A percentile compares a stretch with the other conserved stretches of the same genome.
phyloP scores from a whole-genome alignment of 2,113 vertebrate genomes.

The Lonchura striata region DNA sequence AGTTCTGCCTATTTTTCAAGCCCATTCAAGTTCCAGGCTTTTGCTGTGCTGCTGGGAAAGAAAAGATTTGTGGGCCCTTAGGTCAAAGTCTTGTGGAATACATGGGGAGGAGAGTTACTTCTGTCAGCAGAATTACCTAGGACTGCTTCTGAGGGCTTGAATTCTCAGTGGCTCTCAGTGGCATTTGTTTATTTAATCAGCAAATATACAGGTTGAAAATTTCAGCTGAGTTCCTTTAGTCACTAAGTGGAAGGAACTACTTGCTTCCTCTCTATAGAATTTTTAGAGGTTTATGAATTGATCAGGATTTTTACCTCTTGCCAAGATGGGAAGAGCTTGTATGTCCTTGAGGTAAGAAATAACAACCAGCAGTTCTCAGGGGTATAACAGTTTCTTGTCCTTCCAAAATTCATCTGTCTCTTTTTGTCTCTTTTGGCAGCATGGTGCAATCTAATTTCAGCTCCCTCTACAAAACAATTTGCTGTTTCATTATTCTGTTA shows the following conservation, averaged over 20 bases:
- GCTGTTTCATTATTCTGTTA: conserved; percentile 47
- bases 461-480: conserved; percentile 36
- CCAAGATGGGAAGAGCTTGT: not conserved
- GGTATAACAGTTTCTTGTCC: not conserved
- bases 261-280: not conserved
- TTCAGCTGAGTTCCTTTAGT: not conserved
- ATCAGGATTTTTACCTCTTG: not conserved
- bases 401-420: conserved; percentile 2
- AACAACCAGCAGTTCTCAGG: not conserved
- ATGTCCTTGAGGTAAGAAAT: not conserved
- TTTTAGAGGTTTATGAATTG: not conserved
- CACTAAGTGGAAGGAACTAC: not conserved
- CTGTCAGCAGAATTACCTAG: not conserved
- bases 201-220: not conserved
- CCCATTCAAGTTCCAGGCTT: not conserved
- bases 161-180: not conserved
- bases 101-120: not conserved
- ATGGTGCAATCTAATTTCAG: conserved; percentile 31
- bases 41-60: not conserved
- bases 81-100: not conserved
- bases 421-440: conserved; percentile 27
- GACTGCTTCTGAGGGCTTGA: not conserved
- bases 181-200: not conserved
- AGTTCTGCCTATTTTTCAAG: not conserved
- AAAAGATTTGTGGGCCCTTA: not conserved